phyloP scores from a whole-genome alignment of 2,888 invertebrate genomes.

The Drosophila acutilabella region DNA sequence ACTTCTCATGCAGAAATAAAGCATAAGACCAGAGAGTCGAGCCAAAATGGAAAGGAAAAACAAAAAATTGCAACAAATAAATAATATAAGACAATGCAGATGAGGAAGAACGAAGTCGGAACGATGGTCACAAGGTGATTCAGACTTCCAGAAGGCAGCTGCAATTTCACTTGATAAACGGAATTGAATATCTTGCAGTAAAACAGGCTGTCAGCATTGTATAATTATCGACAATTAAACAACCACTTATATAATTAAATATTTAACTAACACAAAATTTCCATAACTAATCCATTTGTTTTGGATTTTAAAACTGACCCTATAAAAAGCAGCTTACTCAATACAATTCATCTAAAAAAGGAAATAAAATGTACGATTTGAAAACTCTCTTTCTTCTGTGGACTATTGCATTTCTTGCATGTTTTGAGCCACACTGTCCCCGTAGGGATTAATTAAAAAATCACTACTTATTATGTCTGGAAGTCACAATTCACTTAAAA shows the following conservation, averaged over 20 bases:
- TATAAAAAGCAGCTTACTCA: neutral
- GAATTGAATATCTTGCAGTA: conserved; percentile 17
- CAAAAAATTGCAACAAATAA: conserved; percentile 44
- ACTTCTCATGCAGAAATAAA: conserved; percentile 48
- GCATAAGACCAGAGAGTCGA: conserved; percentile 55
- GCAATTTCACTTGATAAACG: conserved; percentile 28
- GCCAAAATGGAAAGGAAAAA: conserved; percentile 39
- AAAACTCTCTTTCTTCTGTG: too few species aligned
- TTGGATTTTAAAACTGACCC: neutral
- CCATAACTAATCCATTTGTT: neutral
- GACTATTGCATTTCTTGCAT: too few species aligned
- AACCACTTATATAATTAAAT: neutral
- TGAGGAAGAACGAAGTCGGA: conserved; percentile 7
- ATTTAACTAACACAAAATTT: too few species aligned
- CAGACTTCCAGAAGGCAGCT: conserved; percentile 31
- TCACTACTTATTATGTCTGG: too few species aligned
- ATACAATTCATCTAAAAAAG: neutral
- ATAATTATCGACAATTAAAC: conserved; percentile 26
- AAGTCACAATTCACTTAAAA: too few species aligned
- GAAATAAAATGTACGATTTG: neutral
- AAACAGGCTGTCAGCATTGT: conserved; percentile 4
- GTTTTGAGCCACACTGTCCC: too few species aligned
- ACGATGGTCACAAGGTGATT: neutral
- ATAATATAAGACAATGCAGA: conserved; percentile 40
- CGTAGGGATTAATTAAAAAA: too few species aligned